Evolutionary conservation across 2,113 vertebrate species (phyloP).

Genomic region (Tachuris rubrigastra): DNA sequence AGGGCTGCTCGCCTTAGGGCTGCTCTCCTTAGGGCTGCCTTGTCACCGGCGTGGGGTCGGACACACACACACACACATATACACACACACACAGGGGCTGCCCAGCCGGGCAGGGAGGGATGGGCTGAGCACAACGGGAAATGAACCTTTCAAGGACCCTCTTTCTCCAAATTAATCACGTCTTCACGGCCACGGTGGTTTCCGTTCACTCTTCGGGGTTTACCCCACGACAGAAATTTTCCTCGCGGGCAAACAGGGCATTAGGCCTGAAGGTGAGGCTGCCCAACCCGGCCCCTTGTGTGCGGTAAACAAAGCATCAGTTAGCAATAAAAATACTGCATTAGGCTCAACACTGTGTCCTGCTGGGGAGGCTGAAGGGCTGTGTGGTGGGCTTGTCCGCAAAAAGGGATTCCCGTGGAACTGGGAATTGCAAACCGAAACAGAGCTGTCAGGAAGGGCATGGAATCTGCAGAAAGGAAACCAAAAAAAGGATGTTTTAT

Average conservation of each 20-base stretch:
- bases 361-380: not conserved
- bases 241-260: not conserved
- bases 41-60: not conserved
- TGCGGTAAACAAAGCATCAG: not conserved
- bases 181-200: not conserved
- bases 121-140: not conserved
- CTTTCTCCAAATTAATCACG: accelerated
- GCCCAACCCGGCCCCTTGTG: accelerated
- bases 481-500: accelerated
- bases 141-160: accelerated
- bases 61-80: not conserved
- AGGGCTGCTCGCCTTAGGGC: too few relatives aligned
- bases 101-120: accelerated
- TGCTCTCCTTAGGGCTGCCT: too few relatives aligned
- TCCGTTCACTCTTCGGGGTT: not conserved
- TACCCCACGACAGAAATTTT: accelerated
- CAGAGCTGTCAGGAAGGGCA: not conserved
- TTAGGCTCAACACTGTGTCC: not conserved
- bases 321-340: accelerated
- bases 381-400: accelerated
- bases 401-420: accelerated
- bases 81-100: not conserved
- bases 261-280: not conserved
- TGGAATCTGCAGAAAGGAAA: not conserved
- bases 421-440: not conserved